Conservation (phyloP, 2,797 vertebrate genomes). For the Muscicapa comitata region DNA sequence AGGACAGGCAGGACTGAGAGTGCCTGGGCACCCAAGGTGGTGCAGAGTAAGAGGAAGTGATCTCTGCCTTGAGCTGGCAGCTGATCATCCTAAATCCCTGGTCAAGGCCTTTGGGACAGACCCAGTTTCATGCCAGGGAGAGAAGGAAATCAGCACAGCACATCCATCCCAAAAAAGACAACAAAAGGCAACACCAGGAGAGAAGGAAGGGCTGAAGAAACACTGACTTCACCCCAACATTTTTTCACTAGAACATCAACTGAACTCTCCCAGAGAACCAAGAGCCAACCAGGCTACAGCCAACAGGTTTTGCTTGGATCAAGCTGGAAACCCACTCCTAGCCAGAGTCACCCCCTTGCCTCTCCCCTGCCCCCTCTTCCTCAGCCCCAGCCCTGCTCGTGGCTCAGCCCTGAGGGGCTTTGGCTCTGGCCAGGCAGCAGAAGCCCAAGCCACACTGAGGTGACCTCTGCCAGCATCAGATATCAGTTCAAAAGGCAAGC, state of each 20-base stretch:
- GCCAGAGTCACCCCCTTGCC: background rate
- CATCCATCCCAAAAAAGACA: background rate
- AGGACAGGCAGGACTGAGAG: background rate
- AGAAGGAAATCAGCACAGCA: background rate
- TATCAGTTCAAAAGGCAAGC: background rate
- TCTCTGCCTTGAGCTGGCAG: background rate
- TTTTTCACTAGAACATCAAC: no score
- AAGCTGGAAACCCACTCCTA: background rate
- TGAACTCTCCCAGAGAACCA: rapidly evolving
- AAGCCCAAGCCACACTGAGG: background rate
- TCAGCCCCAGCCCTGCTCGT: background rate
- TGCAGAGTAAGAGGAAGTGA: background rate
- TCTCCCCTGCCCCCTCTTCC: background rate
- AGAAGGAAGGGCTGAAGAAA: no score
- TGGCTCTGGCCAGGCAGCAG: background rate
- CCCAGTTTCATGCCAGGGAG: background rate
- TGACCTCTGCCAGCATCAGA: background rate
- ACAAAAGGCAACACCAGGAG: no score
- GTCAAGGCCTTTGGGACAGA: background rate
- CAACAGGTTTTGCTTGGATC: background rate
- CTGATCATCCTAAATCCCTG: rapidly evolving
- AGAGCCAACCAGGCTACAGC: background rate
- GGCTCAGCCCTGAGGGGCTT: background rate
- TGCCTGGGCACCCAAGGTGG: rapidly evolving
- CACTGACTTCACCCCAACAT: no score